phyloP scores from a whole-genome alignment of 1,140 invertebrate genomes.

The Eurosta solidaginis region DNA sequence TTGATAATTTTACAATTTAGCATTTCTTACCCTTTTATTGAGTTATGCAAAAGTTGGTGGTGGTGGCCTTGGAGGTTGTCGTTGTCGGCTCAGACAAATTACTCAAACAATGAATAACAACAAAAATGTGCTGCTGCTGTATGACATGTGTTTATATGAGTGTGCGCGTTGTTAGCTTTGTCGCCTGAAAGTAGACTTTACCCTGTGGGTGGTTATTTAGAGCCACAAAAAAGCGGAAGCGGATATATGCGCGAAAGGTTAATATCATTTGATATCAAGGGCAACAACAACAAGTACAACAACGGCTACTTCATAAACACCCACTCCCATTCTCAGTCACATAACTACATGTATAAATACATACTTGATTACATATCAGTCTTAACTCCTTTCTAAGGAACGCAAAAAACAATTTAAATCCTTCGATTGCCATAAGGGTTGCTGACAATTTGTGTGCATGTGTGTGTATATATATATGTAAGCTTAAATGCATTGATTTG shows the following conservation, averaged over 20 bases:
- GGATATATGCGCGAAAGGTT: conserved; percentile 32
- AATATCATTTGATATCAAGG: conserved; percentile 20
- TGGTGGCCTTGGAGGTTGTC: not conserved
- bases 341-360: too few species aligned
- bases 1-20: conserved; percentile 29
- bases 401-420: not conserved
- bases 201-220: conserved; percentile 22
- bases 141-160: not conserved
- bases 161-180: not conserved
- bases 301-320: not conserved
- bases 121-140: not conserved
- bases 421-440: conserved; percentile 7
- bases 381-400: not conserved
- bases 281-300: not conserved
- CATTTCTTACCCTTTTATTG: not conserved
- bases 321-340: not conserved
- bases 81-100: not conserved
- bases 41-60: not conserved
- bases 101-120: not conserved
- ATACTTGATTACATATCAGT: not conserved
- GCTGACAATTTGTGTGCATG: not conserved
- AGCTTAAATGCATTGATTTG: not conserved
- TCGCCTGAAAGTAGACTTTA: not conserved
- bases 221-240: conserved; percentile 20
- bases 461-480: not conserved